Evolutionary conservation across 1,140 invertebrate genomes (phyloP).

Genomic region (Drosophila leontia): DNA sequence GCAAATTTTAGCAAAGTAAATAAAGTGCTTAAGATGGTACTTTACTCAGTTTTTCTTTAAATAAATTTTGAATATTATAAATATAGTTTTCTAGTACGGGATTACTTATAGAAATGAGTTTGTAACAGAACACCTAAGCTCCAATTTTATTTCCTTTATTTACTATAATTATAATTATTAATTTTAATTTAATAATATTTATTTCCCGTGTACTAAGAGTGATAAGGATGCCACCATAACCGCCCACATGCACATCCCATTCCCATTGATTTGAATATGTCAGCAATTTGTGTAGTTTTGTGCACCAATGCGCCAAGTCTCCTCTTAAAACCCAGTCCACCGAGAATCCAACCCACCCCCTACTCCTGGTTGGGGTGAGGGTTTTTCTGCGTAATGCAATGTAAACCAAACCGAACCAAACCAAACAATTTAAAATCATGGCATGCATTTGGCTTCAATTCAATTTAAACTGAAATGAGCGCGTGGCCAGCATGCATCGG

Average conservation of each 20-base stretch:
- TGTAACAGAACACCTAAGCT: too few species aligned
- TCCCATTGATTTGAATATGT: constrained; percentile 81
- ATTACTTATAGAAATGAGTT: too few species aligned
- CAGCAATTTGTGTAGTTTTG: constrained; percentile 83
- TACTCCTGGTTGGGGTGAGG: background rate
- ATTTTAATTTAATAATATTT: background rate
- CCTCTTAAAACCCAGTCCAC: constrained; percentile 6
- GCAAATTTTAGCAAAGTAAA: constrained; percentile 8
- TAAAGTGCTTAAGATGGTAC: constrained; percentile 11
- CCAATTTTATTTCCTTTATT: too few species aligned
- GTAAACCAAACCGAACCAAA: constrained; percentile 74
- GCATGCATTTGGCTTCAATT: constrained; percentile 82
- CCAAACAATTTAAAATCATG: constrained; percentile 83
- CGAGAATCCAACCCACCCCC: background rate
- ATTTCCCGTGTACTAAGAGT: constrained; percentile 35
- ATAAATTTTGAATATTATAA: background rate
- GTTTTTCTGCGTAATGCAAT: constrained; percentile 72
- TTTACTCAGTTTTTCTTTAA: constrained; percentile 7
- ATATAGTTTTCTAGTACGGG: background rate
- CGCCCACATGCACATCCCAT: constrained; percentile 45
- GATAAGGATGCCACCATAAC: constrained; percentile 43
- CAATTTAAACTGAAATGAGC: constrained; percentile 81
- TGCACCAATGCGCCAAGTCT: constrained; percentile 65
- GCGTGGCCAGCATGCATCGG: constrained; percentile 44
- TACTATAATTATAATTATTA: background rate